These are phyloP conservation scores for Acridotheres tristis DNA, from an alignment of 2,797 vertebrate genomes.

Conservation along the genomic window DNA sequence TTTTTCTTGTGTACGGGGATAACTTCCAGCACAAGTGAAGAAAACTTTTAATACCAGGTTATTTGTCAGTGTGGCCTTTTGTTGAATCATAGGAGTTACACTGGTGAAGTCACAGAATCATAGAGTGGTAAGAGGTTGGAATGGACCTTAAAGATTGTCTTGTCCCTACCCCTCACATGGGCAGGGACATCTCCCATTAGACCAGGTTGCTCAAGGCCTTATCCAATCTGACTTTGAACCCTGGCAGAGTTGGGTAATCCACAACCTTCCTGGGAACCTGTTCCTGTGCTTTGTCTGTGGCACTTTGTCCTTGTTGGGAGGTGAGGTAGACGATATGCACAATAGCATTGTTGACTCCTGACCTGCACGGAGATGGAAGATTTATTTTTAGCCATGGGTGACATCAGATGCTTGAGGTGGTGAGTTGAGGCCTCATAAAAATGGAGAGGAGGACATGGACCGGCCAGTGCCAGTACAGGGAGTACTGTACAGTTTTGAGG, in stretches of 20 bases:
- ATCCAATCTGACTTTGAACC: neutral
- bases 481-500: neutral
- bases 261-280: neutral
- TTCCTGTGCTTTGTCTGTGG: conserved; percentile 17
- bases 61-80: conserved; percentile 31
- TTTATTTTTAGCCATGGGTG: neutral
- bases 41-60: conserved; percentile 19
- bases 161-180: neutral
- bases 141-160: neutral
- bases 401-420: neutral
- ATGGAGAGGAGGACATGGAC: neutral
- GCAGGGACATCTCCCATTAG: neutral
- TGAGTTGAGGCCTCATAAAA: neutral
- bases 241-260: neutral
- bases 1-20: neutral
- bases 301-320: neutral
- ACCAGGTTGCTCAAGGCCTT: neutral
- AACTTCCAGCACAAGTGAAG: conserved; percentile 20
- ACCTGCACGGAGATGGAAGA: neutral
- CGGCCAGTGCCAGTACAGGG: neutral
- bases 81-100: neutral
- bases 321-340: neutral
- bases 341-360: neutral
- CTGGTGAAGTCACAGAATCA: neutral
- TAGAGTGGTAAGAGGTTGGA: neutral